Evolutionary conservation across 2,113 vertebrate genomes (phyloP), one percentile per base, ranked within the genome.

Genomic region (Salminus brasiliensis): DNA sequence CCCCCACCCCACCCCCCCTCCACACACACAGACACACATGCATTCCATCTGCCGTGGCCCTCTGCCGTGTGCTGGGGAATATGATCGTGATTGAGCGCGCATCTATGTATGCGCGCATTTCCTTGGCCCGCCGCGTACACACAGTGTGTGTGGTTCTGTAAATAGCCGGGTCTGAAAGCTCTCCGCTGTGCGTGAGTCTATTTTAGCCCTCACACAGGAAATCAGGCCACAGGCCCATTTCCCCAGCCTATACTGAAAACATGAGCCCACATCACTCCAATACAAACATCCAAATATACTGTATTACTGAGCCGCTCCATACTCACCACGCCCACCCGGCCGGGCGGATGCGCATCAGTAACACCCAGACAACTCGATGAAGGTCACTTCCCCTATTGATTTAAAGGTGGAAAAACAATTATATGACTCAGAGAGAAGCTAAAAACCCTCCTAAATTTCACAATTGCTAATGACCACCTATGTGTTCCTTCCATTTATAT

Each of bases 171-270:
- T 91, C 87, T 88, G 88, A 81, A 91, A 90, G 86, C 87, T 91
- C 91, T 92, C 92, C 88, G 89, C 92, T 93, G 90, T 86, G 90
- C 91, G 90, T 89, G 91, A 90, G 90, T 91, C 92, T 93, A 92
- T 93, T 93, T 93, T 93, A 88, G 89, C 90, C 90, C 90, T 91
- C 88, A 91, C 88, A 89, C 90, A 92, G 92, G 90, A 93, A 93
- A 93, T 88, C 91, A 91, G 91, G 92, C 90, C 92, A 92, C 91
- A 79, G 77, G 74, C 73, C 80, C 76, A 60, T 82, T 81, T 72
- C 79, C 79, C 57, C 70, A 81, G 84, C 86, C 23, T 11, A 87
- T 89, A 83, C 84, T 80, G 88, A 85, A 85, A 87, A 77, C 67
- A 76, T 88, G 88, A 89, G 85, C 87, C 87, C 89, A 89, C 87